Evolutionary conservation across 92 coral and sea anemone species (phyloP).

Genomic region (Paragorgia papillata): DNA sequence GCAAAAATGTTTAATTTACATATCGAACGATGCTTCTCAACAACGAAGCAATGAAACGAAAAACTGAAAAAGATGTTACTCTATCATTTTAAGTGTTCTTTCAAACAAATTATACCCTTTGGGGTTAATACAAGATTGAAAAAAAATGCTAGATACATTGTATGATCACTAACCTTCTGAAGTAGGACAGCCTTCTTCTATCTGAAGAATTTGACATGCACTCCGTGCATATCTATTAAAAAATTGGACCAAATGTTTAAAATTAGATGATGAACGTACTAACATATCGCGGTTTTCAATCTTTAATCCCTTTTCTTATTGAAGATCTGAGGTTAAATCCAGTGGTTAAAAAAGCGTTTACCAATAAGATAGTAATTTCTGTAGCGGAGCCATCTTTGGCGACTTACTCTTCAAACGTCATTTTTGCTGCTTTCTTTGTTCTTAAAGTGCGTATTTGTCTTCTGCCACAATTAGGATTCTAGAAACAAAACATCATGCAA

Average conservation of each 20-base stretch:
- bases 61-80: too few relatives aligned
- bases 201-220: conserved; percentile 28
- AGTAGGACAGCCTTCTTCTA: neutral
- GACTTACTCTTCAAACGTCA: conserved; percentile 41
- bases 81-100: too few relatives aligned
- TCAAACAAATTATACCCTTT: too few relatives aligned
- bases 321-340: too few relatives aligned
- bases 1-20: too few relatives aligned
- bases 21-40: too few relatives aligned
- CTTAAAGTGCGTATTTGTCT: conserved; percentile 30
- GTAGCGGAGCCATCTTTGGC: neutral
- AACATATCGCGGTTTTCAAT: neutral
- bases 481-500: neutral
- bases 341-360: too few relatives aligned
- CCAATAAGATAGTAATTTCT: too few relatives aligned
- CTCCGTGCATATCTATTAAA: conserved; percentile 17
- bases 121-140: too few relatives aligned
- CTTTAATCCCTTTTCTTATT: too few relatives aligned
- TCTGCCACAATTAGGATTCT: conserved; percentile 7
- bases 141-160: too few relatives aligned
- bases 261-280: neutral
- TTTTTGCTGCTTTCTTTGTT: conserved; percentile 23
- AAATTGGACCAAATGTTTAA: neutral
- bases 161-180: conserved; percentile 13
- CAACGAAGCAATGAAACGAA: too few relatives aligned